phyloP scores from a whole-genome alignment of 35 echinoderm and acorn worm genomes.

The Chiridota heheva region DNA sequence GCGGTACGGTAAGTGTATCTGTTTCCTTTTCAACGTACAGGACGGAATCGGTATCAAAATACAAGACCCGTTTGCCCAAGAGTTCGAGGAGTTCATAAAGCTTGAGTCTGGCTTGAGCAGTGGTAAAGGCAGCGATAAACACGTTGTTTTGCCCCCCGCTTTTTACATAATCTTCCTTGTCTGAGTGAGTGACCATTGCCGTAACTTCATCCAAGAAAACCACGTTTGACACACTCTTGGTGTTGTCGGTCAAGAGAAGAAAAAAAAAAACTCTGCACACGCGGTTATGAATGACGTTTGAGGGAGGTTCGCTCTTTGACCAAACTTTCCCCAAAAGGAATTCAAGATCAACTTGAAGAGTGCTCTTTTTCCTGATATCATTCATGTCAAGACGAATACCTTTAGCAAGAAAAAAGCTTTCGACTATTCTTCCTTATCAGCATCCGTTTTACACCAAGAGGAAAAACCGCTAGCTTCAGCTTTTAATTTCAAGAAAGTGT shows the following conservation, averaged over 20 bases:
- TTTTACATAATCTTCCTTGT: neutral
- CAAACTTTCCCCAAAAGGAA: slow-evolving; percentile 13
- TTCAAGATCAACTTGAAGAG: neutral
- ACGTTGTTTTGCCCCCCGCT: neutral
- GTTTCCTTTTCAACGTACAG: slow-evolving; percentile 10
- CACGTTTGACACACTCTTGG: too few species aligned
- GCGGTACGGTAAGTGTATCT: too few species aligned
- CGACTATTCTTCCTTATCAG: too few species aligned
- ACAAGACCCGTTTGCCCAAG: neutral
- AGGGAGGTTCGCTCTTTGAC: neutral
- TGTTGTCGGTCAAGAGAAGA: too few species aligned
- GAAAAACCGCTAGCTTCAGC: too few species aligned
- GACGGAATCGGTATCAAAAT: slow-evolving; percentile 18
- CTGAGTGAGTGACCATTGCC: neutral
- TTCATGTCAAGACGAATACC: too few species aligned
- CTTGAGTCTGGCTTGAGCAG: slow-evolving; percentile 12
- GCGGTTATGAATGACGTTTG: neutral
- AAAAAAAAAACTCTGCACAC: neutral
- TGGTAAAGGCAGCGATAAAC: slow-evolving; percentile 5
- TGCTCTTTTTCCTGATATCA: too few species aligned
- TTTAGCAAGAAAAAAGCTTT: too few species aligned
- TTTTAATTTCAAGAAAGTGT: too few species aligned
- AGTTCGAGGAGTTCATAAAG: neutral
- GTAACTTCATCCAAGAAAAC: too few species aligned
- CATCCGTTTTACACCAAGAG: too few species aligned